These are phyloP conservation scores for Platyura marginata DNA, from an alignment of 1,140 invertebrate species.

Conservation along the genomic window DNA sequence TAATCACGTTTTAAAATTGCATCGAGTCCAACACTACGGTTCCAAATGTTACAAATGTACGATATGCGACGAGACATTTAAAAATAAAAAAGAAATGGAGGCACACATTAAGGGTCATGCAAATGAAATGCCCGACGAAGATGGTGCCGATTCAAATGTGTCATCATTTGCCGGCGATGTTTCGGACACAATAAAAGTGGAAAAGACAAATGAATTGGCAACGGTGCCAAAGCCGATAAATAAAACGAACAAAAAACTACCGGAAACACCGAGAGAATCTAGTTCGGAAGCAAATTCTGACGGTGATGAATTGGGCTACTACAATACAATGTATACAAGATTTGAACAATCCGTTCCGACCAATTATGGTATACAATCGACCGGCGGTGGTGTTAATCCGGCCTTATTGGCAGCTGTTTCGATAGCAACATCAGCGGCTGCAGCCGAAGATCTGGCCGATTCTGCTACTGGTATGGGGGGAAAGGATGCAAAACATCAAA, in stretches of 20 bases:
- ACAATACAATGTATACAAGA: slow-evolving; percentile 1
- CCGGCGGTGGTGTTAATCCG: slow-evolving; percentile 20
- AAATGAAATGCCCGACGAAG: slow-evolving; percentile 32
- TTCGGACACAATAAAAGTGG: neutral
- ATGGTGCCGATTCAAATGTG: slow-evolving; percentile 19
- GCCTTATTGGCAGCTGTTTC: slow-evolving; percentile 28
- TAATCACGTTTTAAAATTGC: slow-evolving; percentile 73
- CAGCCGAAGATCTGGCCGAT: neutral
- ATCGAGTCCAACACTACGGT: slow-evolving; percentile 79
- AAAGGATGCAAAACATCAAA: neutral
- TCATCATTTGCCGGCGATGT: slow-evolving; percentile 9
- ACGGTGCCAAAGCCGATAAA: slow-evolving; percentile 13
- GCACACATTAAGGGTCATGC: slow-evolving; percentile 78
- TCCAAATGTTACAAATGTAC: slow-evolving; percentile 85
- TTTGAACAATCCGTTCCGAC: slow-evolving; percentile 2
- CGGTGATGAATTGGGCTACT: slow-evolving; percentile 2
- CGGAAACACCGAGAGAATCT: slow-evolving; percentile 1
- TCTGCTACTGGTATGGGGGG: neutral
- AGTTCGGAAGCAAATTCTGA: slow-evolving; percentile 5
- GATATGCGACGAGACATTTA: slow-evolving; percentile 74
- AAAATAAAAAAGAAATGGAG: slow-evolving; percentile 76
- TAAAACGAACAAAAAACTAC: slow-evolving; percentile 11
- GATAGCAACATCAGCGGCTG: slow-evolving; percentile 12
- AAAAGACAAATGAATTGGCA: slow-evolving; percentile 6
- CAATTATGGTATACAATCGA: neutral